A percentile compares a stretch with the other conserved stretches of the same genome.
phyloP scores from a whole-genome alignment of 2,888 invertebrate species.

The Myopa tessellatipennis region DNA sequence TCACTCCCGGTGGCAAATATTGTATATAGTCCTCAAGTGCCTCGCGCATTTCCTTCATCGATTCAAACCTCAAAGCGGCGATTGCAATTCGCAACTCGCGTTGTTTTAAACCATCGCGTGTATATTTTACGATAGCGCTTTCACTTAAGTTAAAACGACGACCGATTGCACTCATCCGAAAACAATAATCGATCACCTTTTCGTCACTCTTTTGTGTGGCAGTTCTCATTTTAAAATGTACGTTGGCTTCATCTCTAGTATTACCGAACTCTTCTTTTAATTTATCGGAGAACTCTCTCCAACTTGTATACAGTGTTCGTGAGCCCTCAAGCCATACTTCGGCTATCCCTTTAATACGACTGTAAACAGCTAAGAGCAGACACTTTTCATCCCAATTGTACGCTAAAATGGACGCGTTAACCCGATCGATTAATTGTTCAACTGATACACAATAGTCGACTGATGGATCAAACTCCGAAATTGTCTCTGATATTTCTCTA shows the following conservation, averaged over 20 bases:
- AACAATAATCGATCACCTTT: no score
- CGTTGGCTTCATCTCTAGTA: no score
- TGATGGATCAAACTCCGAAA: slow-evolving; percentile 38
- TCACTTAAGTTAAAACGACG: no score
- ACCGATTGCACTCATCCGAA: no score
- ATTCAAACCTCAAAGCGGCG: no score
- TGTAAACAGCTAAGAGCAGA: slow-evolving; percentile 34
- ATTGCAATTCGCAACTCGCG: no score
- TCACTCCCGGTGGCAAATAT: not conserved
- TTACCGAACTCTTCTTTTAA: not conserved
- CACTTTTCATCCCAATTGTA: slow-evolving; percentile 39
- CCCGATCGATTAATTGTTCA: slow-evolving; percentile 37
- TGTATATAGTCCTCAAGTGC: no score
- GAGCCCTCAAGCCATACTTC: slow-evolving; percentile 38
- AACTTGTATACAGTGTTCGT: slow-evolving; percentile 21
- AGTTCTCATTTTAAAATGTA: no score
- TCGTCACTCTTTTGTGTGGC: no score
- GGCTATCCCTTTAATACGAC: slow-evolving; percentile 30
- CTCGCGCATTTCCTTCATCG: no score
- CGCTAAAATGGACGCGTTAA: slow-evolving; percentile 28
- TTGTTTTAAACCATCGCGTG: no score
- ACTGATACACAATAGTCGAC: slow-evolving; percentile 24
- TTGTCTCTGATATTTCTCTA: slow-evolving; percentile 37
- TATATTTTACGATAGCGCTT: no score
- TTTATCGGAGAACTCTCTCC: slow-evolving; percentile 29